Conservation (phyloP, 2,797 vertebrate genomes). For the Acipenser transmontanus region DNA sequence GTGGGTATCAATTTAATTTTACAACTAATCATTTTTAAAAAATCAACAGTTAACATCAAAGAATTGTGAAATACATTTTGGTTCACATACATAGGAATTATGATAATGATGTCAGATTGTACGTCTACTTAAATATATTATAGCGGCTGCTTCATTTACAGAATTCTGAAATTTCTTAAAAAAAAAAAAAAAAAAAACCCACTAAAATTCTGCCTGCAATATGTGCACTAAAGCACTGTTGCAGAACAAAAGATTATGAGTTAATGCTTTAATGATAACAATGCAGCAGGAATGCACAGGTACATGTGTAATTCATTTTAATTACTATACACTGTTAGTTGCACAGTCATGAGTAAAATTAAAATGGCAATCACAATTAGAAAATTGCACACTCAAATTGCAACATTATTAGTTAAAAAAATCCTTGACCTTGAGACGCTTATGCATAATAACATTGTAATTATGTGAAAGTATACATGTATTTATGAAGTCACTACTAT, state of each 20-base stretch:
- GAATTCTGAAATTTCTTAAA: slow-evolving; percentile 33
- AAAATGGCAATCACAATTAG: slow-evolving; percentile 98
- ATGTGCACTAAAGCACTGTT: not conserved
- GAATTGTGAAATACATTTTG: too few species aligned
- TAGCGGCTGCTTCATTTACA: slow-evolving; percentile 30
- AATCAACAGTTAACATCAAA: too few species aligned
- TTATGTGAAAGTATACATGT: too few species aligned
- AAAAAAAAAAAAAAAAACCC: not conserved
- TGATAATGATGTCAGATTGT: too few species aligned
- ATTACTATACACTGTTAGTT: slow-evolving; percentile 82
- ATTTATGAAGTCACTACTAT: too few species aligned
- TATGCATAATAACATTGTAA: too few species aligned
- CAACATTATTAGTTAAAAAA: slow-evolving; percentile 82
- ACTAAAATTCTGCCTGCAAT: not conserved
- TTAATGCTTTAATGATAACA: slow-evolving; percentile 56
- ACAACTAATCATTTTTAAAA: too few species aligned
- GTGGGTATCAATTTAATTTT: too few species aligned
- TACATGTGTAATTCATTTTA: slow-evolving; percentile 89
- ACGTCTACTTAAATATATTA: too few species aligned
- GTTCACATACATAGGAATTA: too few species aligned
- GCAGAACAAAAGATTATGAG: slow-evolving; percentile 33
- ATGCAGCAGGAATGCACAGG: slow-evolving; percentile 73
- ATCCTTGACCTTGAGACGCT: not conserved
- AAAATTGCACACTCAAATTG: slow-evolving; percentile 84
- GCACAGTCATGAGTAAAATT: slow-evolving; percentile 94